Percentiles rank a stretch among this genome's conserved stretches.
phyloP scores from a whole-genome alignment of 2,888 invertebrate species.

The Lithosia quadra region DNA sequence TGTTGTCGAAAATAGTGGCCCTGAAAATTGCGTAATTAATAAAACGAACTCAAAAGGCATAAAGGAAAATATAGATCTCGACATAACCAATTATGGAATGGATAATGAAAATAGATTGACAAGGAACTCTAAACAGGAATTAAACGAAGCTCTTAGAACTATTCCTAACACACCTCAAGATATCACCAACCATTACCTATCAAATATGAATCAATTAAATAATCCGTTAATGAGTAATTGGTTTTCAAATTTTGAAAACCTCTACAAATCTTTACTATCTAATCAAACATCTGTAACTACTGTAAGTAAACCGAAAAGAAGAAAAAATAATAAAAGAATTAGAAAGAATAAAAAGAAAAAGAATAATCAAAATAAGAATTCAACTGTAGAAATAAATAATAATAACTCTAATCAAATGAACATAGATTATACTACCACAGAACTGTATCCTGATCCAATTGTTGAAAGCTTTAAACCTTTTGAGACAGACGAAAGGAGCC shows the following conservation, averaged over 20 bases:
- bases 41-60: slow-evolving; percentile 30
- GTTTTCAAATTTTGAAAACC: slow-evolving; percentile 36
- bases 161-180: slow-evolving; percentile 38
- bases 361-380: slow-evolving; percentile 9
- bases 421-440: slow-evolving; percentile 18
- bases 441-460: slow-evolving; percentile 20
- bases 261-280: slow-evolving; percentile 33
- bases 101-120: slow-evolving; percentile 38
- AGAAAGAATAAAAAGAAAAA: slow-evolving; percentile 22
- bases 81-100: slow-evolving; percentile 29
- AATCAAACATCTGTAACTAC: slow-evolving; percentile 12
- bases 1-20: slow-evolving; percentile 3
- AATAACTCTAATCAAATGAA: not conserved
- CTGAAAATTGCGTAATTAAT: slow-evolving; percentile 23
- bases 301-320: slow-evolving; percentile 15
- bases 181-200: slow-evolving; percentile 28
- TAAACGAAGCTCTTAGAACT: slow-evolving; percentile 30
- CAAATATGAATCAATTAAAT: slow-evolving; percentile 29
- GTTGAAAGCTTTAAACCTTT: slow-evolving; percentile 17
- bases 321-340: slow-evolving; percentile 22
- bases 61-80: slow-evolving; percentile 31
- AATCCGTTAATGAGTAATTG: slow-evolving; percentile 40
- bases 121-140: slow-evolving; percentile 37
- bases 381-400: not conserved
- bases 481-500: slow-evolving; percentile 1